Evolutionary conservation across 1,140 invertebrate species (phyloP).

Genomic region (Lamellibrachia luymesi): DNA sequence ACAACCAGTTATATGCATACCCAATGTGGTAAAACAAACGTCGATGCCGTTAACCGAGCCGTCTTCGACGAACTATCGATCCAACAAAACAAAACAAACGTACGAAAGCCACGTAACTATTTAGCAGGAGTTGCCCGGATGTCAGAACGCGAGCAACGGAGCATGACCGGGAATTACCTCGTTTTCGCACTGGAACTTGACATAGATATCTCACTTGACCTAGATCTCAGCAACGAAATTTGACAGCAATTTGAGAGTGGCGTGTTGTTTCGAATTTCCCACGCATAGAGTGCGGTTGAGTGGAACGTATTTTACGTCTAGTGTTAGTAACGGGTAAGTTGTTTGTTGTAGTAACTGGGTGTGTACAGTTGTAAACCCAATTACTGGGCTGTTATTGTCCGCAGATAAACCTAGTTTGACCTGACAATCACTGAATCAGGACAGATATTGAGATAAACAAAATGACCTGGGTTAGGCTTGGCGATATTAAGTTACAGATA

Average conservation of each 20-base stretch:
- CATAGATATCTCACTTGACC: neutral
- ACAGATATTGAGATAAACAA: too few species aligned
- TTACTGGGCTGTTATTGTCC: neutral
- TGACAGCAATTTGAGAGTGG: neutral
- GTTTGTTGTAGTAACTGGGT: neutral
- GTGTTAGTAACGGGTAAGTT: neutral
- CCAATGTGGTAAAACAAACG: neutral
- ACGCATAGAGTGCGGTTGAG: neutral
- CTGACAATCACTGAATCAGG: too few species aligned
- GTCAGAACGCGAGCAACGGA: neutral
- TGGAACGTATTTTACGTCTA: neutral
- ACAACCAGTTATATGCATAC: neutral
- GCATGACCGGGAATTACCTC: neutral
- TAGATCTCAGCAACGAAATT: neutral
- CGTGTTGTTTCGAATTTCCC: neutral
- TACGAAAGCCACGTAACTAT: neutral
- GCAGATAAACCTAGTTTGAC: neutral
- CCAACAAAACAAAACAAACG: conserved; percentile 1
- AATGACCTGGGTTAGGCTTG: too few species aligned
- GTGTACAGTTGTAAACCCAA: neutral
- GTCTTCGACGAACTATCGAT: neutral
- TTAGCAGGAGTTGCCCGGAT: neutral
- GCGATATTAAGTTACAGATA: too few species aligned
- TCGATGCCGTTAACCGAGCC: neutral
- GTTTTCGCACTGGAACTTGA: neutral